These are phyloP conservation scores for Ectropis crepuscularia DNA, from an alignment of 2,888 invertebrate species.

Conservation along the genomic window DNA sequence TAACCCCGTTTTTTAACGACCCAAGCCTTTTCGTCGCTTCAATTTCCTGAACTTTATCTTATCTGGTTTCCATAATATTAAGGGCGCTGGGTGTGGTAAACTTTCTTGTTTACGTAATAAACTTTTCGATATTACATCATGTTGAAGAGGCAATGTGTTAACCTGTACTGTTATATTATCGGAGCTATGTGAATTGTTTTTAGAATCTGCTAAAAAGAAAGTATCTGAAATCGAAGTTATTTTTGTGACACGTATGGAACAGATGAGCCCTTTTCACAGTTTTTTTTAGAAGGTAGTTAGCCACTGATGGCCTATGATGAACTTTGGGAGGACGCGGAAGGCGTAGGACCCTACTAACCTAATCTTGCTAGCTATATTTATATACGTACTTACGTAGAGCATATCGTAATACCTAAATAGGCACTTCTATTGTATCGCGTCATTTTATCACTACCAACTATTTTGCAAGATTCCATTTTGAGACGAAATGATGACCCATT, in stretches of 20 bases:
- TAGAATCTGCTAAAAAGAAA: constrained; percentile 8
- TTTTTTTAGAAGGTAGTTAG: too few species aligned
- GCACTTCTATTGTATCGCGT: background rate
- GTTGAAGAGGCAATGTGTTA: constrained; percentile 44
- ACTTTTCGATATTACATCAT: constrained; percentile 51
- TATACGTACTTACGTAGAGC: too few species aligned
- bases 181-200: constrained; percentile 12
- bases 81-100: constrained; percentile 43
- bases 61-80: constrained; percentile 34
- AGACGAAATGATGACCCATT: constrained; percentile 11
- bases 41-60: constrained; percentile 33
- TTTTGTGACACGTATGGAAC: background rate
- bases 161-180: constrained; percentile 22
- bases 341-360: too few species aligned
- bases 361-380: too few species aligned
- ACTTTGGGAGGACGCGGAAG: too few species aligned
- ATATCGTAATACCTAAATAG: too few species aligned
- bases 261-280: too few species aligned
- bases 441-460: background rate
- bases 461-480: constrained; percentile 8
- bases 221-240: background rate
- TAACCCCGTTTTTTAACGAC: constrained; percentile 23
- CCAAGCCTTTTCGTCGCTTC: constrained; percentile 28
- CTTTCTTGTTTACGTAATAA: constrained; percentile 54
- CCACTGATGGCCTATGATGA: too few species aligned